Base-by-base conservation (phyloP, 2,113 vertebrate genomes). In the Tinamus guttatus region DNA sequence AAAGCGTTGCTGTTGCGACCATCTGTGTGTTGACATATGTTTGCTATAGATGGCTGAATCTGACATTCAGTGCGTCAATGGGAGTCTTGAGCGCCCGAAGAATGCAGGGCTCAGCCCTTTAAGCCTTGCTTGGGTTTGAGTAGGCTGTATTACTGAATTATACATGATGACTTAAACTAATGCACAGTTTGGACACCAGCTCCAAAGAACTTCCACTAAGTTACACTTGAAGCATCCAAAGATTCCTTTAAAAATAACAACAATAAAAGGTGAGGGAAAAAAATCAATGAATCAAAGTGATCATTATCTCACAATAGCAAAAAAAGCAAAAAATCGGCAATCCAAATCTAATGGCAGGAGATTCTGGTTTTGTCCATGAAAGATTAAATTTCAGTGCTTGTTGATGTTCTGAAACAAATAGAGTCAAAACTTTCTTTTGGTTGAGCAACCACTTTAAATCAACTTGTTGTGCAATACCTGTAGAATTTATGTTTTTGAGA, bases 371-470 rank as follows among this genome's bases (percentile, higher is more conserved):
- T 87, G 43, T 74, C 69, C 91, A 71, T 52, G 64, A 59, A 91
- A 69, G 40, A 81, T 89, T 94, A 49, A 22, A 49, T 49, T 49
- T 49, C 49, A 22, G 49, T 49, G 49, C 49, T 22, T 49, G 21
- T 19, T 49, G 24, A 49, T 22, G 21, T 22, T 22, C 49, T 49
- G 49, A 49, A 49, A 11, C 49, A 49, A 49, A 49, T 49, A 49
- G 47, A 49, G 71, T 67, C 70, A 95, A 88, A 21, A 30, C 40
- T 94, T 92, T 15, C 32, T 87, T 96, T 90, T 85, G 82, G 89
- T 81, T 92, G 89, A 96, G 87, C 60, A 92, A 67, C 81, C 59
- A 41, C 86, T 97, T 94, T 94, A 97, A 97, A 96, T 88, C 81
- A 69, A 74, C 32, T 91, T 64, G 70, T 34, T 13, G 1, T 93